These are phyloP conservation scores for Coenonympha arcania DNA, from an alignment of 2,888 invertebrate species.

Conservation along the genomic window DNA sequence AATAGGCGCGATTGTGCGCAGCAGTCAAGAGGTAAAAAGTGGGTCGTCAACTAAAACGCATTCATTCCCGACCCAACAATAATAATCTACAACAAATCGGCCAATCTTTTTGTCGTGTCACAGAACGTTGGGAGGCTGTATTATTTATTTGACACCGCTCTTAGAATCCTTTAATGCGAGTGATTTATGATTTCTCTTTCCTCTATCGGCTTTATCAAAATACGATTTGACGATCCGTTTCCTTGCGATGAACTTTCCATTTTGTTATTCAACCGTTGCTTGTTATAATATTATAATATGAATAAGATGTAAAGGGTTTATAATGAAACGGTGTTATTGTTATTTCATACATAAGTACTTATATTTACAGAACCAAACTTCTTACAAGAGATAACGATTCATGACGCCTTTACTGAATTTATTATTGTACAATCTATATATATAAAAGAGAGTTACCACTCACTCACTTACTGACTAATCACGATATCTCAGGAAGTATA, in stretches of 20 bases:
- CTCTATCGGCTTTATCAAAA: constrained; percentile 25
- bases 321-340: not conserved
- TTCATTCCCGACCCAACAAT: constrained; percentile 52
- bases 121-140: constrained; percentile 42
- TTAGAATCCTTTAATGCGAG: constrained; percentile 43
- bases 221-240: constrained; percentile 18
- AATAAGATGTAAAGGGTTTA: no score
- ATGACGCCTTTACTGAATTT: no score
- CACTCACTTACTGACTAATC: no score
- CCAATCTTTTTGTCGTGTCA: constrained; percentile 52
- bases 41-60: constrained; percentile 38
- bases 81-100: constrained; percentile 60
- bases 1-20: constrained; percentile 52
- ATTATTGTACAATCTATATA: no score
- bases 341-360: no score
- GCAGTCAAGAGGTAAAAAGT: constrained; percentile 53
- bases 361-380: no score
- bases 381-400: no score
- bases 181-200: constrained; percentile 50
- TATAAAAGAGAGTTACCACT: no score
- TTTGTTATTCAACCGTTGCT: not conserved
- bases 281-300: no score
- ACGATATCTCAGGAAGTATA: no score
- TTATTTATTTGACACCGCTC: constrained; percentile 53
- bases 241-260: not conserved